phyloP scores from a whole-genome alignment of 2,113 vertebrate species.

The Rhineura floridana region DNA sequence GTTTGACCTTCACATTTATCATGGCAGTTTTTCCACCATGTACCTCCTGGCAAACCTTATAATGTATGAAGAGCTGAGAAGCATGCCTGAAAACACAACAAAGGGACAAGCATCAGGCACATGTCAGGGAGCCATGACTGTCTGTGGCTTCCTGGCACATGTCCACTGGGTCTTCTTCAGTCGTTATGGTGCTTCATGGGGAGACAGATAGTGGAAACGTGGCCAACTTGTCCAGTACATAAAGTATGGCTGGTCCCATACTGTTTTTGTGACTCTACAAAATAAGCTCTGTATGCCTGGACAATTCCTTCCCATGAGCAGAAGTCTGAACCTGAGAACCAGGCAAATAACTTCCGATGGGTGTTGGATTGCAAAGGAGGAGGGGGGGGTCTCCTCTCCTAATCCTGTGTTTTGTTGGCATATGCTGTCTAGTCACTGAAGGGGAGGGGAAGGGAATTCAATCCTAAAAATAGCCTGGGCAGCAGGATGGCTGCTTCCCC shows the following conservation, averaged over 20 bases:
- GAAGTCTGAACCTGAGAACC: neutral
- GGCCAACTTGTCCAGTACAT: neutral
- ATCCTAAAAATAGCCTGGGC: slow-evolving; percentile 61
- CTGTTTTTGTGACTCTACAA: neutral
- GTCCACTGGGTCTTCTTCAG: neutral
- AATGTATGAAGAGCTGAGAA: neutral
- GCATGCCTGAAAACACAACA: neutral
- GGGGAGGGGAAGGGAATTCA: slow-evolving; percentile 50
- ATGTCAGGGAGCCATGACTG: neutral
- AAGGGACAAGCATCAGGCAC: neutral
- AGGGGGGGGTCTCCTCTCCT: neutral
- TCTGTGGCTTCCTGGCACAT: neutral
- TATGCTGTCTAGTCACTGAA: neutral
- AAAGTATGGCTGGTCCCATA: neutral
- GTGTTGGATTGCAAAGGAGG: neutral
- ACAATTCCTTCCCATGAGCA: neutral
- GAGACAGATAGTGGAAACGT: neutral
- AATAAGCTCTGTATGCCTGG: neutral
- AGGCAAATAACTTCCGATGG: slow-evolving; percentile 23
- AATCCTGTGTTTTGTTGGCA: neutral
- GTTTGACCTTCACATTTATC: neutral
- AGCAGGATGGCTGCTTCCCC: slow-evolving; percentile 35
- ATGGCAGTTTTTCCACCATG: neutral
- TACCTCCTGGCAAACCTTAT: neutral
- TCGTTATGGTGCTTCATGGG: neutral